These are phyloP conservation scores for Passer domesticus DNA, from an alignment of 2,113 vertebrate species.

Conservation along the genomic window DNA sequence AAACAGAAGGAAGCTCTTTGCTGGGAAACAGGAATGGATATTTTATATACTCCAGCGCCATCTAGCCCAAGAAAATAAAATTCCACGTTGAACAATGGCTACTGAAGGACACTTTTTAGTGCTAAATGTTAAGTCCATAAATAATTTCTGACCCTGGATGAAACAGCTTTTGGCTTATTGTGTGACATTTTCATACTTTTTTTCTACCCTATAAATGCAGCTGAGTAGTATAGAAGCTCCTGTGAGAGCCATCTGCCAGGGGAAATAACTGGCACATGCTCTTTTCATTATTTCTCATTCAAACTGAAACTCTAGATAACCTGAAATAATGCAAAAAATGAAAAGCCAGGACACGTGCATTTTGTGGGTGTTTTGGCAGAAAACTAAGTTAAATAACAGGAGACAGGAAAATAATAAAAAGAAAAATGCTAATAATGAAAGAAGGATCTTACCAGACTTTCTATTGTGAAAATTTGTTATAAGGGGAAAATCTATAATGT, in stretches of 20 bases:
- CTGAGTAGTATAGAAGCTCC: not conserved
- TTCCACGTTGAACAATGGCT: not conserved
- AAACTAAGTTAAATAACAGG: not conserved
- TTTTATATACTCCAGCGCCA: slow-evolving; percentile 51
- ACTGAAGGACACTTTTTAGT: not conserved
- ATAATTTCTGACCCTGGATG: slow-evolving; percentile 48
- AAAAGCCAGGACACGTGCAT: not conserved
- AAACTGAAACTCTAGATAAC: not conserved
- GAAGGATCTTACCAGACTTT: not conserved
- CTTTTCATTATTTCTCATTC: slow-evolving; percentile 35
- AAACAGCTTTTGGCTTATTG: slow-evolving; percentile 43
- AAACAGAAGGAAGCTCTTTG: not conserved
- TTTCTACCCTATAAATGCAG: slow-evolving; percentile 18
- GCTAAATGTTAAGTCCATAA: slow-evolving; percentile 57
- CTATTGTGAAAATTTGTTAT: not conserved
- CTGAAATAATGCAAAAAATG: slow-evolving; percentile 19
- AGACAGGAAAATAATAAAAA: not conserved
- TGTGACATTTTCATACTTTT: slow-evolving; percentile 32
- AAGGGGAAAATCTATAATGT: not conserved
- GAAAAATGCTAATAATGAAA: not conserved
- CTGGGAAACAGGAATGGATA: not conserved
- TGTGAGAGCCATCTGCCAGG: not conserved
- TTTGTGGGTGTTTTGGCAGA: not conserved
- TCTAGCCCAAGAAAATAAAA: slow-evolving; percentile 11
- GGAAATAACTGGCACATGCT: slow-evolving; percentile 5